These are phyloP conservation scores for Drosophila recens DNA, from an alignment of 2,888 invertebrate species.

Conservation along the genomic window DNA sequence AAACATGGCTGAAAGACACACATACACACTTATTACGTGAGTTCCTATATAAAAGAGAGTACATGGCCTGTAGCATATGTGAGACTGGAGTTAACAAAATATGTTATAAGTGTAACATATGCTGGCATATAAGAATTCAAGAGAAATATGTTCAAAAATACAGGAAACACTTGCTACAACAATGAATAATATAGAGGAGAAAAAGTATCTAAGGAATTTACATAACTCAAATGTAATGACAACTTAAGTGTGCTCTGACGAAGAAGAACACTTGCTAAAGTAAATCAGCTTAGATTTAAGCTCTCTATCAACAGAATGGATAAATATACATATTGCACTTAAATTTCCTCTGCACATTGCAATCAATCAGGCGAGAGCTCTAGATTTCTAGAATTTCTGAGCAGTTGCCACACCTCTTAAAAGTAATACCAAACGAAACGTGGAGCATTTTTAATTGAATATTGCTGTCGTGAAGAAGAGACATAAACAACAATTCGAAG, in stretches of 20 bases:
- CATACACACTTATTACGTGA: conserved; percentile 8
- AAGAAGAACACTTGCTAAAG: not conserved
- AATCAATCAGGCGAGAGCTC: conserved; percentile 34
- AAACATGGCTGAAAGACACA: conserved; percentile 36
- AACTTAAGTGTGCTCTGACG: not conserved
- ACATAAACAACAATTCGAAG: conserved; percentile 71
- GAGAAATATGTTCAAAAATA: conserved; percentile 5
- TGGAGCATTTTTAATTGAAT: conserved; percentile 71
- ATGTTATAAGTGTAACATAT: conserved; percentile 57
- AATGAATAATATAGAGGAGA: conserved; percentile 14
- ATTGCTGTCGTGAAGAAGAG: conserved; percentile 73
- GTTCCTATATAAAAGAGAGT: conserved; percentile 8
- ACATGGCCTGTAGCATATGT: conserved; percentile 25
- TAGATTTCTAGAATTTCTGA: not conserved
- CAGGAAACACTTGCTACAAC: conserved; percentile 66
- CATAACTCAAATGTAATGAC: conserved; percentile 23
- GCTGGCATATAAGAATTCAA: conserved; percentile 41
- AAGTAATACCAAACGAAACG: conserved; percentile 22
- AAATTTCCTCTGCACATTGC: conserved; percentile 24
- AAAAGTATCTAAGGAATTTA: conserved; percentile 21
- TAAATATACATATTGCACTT: conserved; percentile 11
- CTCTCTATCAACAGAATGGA: not conserved
- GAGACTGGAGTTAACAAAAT: conserved; percentile 54
- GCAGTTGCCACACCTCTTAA: conserved; percentile 36
- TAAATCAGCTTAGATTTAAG: not conserved